These are phyloP conservation scores for Pyrocoelia pectoralis DNA, from an alignment of 2,888 invertebrate genomes.

Conservation along the genomic window DNA sequence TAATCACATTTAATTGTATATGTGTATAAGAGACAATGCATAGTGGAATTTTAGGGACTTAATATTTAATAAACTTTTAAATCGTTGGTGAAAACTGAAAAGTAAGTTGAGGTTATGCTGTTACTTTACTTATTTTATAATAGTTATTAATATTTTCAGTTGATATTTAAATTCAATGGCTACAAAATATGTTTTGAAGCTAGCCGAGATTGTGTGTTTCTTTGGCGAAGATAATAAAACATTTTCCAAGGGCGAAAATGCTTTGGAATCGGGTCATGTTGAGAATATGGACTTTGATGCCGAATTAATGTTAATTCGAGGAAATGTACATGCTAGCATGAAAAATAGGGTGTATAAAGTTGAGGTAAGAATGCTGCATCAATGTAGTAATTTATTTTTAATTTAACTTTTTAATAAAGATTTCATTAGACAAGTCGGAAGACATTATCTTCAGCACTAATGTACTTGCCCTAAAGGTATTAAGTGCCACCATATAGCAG, in stretches of 20 bases:
- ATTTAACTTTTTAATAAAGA: constrained; percentile 11
- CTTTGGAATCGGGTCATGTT: constrained; percentile 7
- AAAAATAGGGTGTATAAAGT: background rate
- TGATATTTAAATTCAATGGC: constrained; percentile 9
- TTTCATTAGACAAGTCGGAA: background rate
- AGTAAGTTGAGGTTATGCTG: constrained; percentile 6
- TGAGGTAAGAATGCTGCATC: background rate
- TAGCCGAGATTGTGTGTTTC: background rate
- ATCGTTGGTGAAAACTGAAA: background rate
- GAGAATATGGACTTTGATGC: constrained; percentile 1
- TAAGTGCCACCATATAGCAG: constrained; percentile 35
- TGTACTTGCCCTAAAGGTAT: constrained; percentile 34
- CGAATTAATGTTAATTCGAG: constrained; percentile 2
- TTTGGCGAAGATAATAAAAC: background rate
- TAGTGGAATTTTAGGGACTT: background rate
- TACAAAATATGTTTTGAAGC: constrained; percentile 12
- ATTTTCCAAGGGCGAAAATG: constrained; percentile 9
- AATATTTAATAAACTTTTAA: constrained; percentile 1
- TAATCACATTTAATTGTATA: background rate
- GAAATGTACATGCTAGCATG: constrained; percentile 5
- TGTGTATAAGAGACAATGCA: background rate
- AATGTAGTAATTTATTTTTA: background rate
- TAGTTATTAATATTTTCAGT: constrained; percentile 3
- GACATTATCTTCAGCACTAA: background rate
- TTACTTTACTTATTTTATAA: constrained; percentile 3